Base-by-base conservation (phyloP, 2,888 invertebrate genomes). In the Napeogenes inachia region DNA sequence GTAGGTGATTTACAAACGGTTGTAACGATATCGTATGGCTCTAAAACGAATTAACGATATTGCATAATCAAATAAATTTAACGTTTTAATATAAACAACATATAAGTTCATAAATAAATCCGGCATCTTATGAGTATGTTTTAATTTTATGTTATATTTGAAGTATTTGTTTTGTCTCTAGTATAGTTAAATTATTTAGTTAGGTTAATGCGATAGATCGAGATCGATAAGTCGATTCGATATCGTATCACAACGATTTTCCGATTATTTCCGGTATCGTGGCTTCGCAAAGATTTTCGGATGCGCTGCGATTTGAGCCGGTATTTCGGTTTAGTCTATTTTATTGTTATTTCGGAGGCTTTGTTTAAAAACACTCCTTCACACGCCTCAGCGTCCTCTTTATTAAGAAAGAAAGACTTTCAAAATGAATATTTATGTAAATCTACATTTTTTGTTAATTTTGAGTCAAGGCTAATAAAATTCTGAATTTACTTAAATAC, bases 261-360 rank as follows among this genome's bases (percentile, higher is more conserved):
- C 10, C 13, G 42, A 60, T 66, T 54, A 63, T 64, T 42, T 64
- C 66, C 62, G 60, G 62, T 33, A 59, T 60, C 59, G 54, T 54
- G 58, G 64, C 62, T 62, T 60, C 60, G 60, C 58, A 64, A 64
- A 66, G 64, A 64, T 66, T 64, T 64, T 60, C 62, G 57, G 64
- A 60, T 59, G 66, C 63, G 58, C 60, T 59, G 57, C 59, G 59
- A 64, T 66, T 60, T 60, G 38, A 66, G 62, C 60, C 54, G 64
- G 66, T 64, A 62, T 63, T 63, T 64, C 59, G 62, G 62, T 62
- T 62, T 59, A 62, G 62, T 62, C 64, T 60, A 64, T 66, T 66
- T 62, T 64, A 61, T 62, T 56, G 66, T 66, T 66, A 66, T 64
- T 66, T 64, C 50, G 30, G 62, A 58, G 53, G 64, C 62, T 64